These are phyloP conservation scores for Mastacembelus armatus DNA, from an alignment of 2,797 vertebrate species.

Conservation along the genomic window DNA sequence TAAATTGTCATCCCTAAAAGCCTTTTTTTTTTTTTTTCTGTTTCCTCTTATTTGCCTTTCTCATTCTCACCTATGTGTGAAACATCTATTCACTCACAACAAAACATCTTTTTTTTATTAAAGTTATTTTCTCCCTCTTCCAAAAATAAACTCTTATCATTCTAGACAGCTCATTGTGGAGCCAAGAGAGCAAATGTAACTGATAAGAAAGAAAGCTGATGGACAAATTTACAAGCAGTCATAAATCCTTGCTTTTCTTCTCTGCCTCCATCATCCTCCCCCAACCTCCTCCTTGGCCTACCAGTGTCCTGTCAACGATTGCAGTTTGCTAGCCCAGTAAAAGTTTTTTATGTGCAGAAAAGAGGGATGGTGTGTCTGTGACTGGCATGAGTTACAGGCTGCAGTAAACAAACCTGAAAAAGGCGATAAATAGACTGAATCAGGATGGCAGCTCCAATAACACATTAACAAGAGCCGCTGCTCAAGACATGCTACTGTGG, in stretches of 20 bases:
- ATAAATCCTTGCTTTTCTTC: conserved; percentile 73
- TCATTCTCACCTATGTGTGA: conserved; percentile 23
- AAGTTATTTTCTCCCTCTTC: conserved; percentile 6
- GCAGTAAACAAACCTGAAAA: conserved; percentile 80
- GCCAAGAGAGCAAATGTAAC: conserved; percentile 47
- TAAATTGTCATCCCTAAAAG: conserved; percentile 53
- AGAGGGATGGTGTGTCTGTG: conserved; percentile 76
- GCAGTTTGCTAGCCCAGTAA: conserved; percentile 82
- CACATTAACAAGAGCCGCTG: conserved; percentile 63
- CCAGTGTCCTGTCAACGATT: conserved; percentile 52
- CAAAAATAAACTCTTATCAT: conserved; percentile 3
- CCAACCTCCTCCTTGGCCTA: conserved; percentile 14
- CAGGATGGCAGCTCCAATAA: conserved; percentile 69
- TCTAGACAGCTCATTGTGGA: conserved; percentile 29
- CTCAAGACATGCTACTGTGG: conserved; percentile 28
- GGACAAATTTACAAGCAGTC: conserved; percentile 75
- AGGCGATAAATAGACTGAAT: conserved; percentile 77
- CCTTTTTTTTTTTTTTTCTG: conserved; percentile 12
- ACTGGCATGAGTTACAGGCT: conserved; percentile 72
- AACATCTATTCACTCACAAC: conserved; percentile 45
- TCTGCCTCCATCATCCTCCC: conserved; percentile 20
- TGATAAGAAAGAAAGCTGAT: conserved; percentile 58
- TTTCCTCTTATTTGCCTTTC: conserved; percentile 28
- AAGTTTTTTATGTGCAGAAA: conserved; percentile 78
- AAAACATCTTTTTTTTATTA: conserved; percentile 23